Evolutionary conservation across 2,113 vertebrate genomes (phyloP).

Genomic region (Amia ocellicauda): DNA sequence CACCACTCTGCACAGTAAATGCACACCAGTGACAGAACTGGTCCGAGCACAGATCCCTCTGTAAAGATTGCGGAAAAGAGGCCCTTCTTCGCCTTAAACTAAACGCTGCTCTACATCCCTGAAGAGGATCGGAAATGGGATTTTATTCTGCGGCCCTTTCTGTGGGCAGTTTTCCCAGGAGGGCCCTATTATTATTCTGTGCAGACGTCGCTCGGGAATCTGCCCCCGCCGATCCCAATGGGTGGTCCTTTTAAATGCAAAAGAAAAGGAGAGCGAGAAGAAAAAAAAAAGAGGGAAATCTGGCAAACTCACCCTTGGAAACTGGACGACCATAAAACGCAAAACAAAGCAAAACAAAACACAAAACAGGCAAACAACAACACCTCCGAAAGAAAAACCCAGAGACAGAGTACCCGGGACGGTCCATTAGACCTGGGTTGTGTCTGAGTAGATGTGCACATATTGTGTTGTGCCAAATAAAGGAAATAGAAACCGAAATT

Average conservation of each 20-base stretch:
- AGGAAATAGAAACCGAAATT: too few relatives aligned
- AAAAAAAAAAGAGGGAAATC: conserved; percentile 41
- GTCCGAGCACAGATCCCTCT: too few relatives aligned
- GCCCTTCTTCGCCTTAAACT: neutral
- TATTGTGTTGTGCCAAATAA: neutral
- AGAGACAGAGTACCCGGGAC: neutral
- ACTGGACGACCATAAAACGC: conserved; percentile 54
- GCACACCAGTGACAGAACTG: neutral
- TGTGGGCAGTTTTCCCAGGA: conserved; percentile 68
- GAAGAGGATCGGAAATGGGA: conserved; percentile 62
- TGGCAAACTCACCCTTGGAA: conserved; percentile 43
- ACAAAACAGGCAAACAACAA: conserved; percentile 17
- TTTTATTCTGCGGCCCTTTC: conserved; percentile 51
- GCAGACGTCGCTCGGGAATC: conserved; percentile 53
- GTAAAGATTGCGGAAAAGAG: neutral
- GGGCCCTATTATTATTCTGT: conserved; percentile 69
- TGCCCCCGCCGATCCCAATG: conserved; percentile 64
- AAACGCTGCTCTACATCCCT: conserved; percentile 56
- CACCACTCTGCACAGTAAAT: neutral
- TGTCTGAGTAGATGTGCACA: neutral
- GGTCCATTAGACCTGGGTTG: neutral
- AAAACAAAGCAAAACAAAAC: conserved; percentile 41
- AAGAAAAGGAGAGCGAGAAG: conserved; percentile 49
- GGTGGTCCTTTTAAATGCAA: conserved; percentile 63
- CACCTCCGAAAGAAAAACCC: neutral